phyloP scores from a whole-genome alignment of 1,140 invertebrate species.

The Schlechtendalia chinensis region DNA sequence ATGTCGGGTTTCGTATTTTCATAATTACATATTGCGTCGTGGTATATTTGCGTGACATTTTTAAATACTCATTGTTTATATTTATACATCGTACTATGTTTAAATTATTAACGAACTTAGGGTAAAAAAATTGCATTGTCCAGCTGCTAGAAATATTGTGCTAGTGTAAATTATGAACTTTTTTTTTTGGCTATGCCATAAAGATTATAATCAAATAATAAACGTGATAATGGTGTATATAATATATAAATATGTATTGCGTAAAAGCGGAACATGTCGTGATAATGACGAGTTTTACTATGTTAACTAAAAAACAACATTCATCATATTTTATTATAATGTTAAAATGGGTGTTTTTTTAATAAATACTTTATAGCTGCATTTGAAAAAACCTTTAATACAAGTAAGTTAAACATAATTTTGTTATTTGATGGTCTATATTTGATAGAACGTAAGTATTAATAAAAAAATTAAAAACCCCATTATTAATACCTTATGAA shows the following conservation, averaged over 20 bases:
- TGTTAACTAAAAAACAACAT: conserved; percentile 27
- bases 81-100: neutral
- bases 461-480: no score
- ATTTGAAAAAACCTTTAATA: conserved; percentile 8
- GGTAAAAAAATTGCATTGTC: neutral
- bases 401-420: conserved; percentile 26
- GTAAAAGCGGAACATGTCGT: conserved; percentile 3
- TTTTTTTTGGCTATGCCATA: conserved; percentile 11
- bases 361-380: conserved; percentile 17
- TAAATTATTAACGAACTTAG: conserved; percentile 11
- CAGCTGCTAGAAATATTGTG: neutral
- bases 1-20: conserved; percentile 6
- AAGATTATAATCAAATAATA: conserved; percentile 40
- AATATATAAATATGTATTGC: conserved; percentile 3
- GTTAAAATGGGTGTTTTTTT: conserved; percentile 26
- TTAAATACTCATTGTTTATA: conserved; percentile 24
- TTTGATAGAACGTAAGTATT: neutral
- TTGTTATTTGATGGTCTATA: neutral
- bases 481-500: neutral
- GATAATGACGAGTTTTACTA: conserved; percentile 31
- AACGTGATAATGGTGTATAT: conserved; percentile 8
- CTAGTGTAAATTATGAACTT: neutral
- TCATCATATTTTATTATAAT: conserved; percentile 20
- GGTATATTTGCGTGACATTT: conserved; percentile 32
- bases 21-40: conserved; percentile 7